phyloP scores from a whole-genome alignment of 2,888 invertebrate species.

The Autographa gamma region DNA sequence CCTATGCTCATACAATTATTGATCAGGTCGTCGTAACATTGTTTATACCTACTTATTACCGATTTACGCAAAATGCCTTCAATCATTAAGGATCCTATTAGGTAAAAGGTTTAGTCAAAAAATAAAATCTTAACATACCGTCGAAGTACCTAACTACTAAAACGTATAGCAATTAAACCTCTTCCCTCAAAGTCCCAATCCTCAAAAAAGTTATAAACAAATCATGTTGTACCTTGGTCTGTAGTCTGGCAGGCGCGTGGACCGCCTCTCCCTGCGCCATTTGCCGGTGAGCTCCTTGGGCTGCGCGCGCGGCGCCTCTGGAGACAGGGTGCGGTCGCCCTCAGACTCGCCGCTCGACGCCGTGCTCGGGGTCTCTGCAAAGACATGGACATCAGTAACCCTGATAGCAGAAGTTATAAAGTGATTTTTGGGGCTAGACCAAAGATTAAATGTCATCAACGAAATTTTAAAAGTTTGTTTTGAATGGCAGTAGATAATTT shows the following conservation, averaged over 20 bases:
- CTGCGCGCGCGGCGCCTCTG: slow-evolving; percentile 78
- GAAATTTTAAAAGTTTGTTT: too few species aligned
- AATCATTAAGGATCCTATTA: too few species aligned
- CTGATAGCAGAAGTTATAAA: background rate
- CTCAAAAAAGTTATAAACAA: too few species aligned
- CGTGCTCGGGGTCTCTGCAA: slow-evolving; percentile 86
- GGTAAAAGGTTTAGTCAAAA: background rate
- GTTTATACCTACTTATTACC: too few species aligned
- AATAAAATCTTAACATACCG: background rate
- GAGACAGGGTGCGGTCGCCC: slow-evolving; percentile 83
- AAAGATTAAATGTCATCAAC: too few species aligned
- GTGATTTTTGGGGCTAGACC: background rate
- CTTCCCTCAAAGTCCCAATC: too few species aligned
- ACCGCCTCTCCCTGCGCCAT: slow-evolving; percentile 92
- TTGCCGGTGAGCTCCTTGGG: slow-evolving; percentile 91
- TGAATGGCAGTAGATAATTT: background rate
- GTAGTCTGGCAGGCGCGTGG: slow-evolving; percentile 84
- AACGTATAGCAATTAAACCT: background rate
- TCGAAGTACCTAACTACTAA: background rate
- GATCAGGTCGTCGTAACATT: background rate
- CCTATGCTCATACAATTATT: background rate
- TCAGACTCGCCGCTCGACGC: slow-evolving; percentile 86
- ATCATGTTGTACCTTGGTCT: slow-evolving; percentile 77
- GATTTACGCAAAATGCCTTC: too few species aligned
- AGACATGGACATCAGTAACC: slow-evolving; percentile 29